These are phyloP conservation scores for Pseudococcus jackbeardsleyi DNA, from an alignment of 2,888 invertebrate species.

Conservation along the genomic window DNA sequence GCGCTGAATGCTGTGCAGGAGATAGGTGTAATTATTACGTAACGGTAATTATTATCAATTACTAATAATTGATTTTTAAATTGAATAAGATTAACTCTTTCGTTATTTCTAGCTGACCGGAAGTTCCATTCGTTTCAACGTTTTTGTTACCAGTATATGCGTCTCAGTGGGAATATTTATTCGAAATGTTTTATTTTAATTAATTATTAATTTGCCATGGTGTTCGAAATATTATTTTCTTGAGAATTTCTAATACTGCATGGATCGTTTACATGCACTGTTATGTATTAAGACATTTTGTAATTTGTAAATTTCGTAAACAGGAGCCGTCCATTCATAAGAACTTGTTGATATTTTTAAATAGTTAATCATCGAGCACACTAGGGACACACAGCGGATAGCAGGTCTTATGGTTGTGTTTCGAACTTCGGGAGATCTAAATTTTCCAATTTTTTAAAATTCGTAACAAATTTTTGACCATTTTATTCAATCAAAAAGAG, in stretches of 20 bases:
- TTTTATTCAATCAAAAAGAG: no score
- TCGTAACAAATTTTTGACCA: no score
- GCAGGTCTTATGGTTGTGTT: no score
- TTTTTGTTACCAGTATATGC: conserved; percentile 11
- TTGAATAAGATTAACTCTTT: not conserved
- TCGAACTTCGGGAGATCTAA: no score
- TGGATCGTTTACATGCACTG: not conserved
- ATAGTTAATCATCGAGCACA: no score
- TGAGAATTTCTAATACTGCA: not conserved
- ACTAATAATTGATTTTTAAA: not conserved
- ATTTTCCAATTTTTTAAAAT: no score
- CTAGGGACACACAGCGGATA: no score
- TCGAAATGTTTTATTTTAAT: conserved; percentile 15
- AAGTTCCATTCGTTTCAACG: conserved; percentile 22
- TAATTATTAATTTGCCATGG: not conserved
- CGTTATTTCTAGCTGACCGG: conserved; percentile 49
- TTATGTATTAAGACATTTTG: not conserved
- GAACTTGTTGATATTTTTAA: no score
- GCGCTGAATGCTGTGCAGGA: conserved; percentile 95
- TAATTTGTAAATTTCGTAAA: not conserved
- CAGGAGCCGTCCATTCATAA: not conserved
- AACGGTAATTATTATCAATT: conserved; percentile 78
- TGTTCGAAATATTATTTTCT: not conserved
- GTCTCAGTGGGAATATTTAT: not conserved
- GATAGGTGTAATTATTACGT: conserved; percentile 96